phyloP scores from a whole-genome alignment of 2,113 vertebrate species.

The Charina bottae region DNA sequence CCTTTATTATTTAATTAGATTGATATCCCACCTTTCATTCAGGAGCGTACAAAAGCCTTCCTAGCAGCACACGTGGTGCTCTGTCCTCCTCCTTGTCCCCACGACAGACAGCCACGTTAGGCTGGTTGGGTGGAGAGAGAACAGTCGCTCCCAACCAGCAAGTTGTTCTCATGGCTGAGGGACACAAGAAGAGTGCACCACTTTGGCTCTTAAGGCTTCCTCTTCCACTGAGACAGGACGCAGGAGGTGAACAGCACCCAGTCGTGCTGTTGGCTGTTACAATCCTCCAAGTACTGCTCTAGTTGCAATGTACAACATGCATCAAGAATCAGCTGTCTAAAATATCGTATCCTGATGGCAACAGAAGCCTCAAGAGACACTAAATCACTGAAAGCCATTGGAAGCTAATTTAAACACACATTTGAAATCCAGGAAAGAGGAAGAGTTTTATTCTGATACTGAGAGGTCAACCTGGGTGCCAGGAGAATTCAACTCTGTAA shows the following conservation, averaged over 20 bases:
- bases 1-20: neutral
- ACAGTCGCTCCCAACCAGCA: neutral
- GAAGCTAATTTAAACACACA: neutral
- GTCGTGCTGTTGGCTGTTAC: neutral
- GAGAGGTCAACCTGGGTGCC: neutral
- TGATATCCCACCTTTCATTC: neutral
- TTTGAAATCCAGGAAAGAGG: neutral
- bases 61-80: neutral
- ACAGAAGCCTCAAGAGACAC: neutral
- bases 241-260: neutral
- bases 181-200: neutral
- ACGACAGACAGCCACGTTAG: neutral
- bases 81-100: neutral
- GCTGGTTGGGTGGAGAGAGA: neutral
- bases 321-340: neutral
- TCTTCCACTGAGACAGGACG: neutral
- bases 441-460: neutral
- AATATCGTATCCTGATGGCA: neutral
- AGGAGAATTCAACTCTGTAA: neutral
- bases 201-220: neutral
- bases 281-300: neutral
- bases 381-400: neutral
- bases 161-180: neutral
- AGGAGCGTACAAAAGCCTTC: neutral
- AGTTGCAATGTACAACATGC: neutral